phyloP scores from a whole-genome alignment of 1,140 invertebrate genomes.

The Matsumurasca onukii region DNA sequence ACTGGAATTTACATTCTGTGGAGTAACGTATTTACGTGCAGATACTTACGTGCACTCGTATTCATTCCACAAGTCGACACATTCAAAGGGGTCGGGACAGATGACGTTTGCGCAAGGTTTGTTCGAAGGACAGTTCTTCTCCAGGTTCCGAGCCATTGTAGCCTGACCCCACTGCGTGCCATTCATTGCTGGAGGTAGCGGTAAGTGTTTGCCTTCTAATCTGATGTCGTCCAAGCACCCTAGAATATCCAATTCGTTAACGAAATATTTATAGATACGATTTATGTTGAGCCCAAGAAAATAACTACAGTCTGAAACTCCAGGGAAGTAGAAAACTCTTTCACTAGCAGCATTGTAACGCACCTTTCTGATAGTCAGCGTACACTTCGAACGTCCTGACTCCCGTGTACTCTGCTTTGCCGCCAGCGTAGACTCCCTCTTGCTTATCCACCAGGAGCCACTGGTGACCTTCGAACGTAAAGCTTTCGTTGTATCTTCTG shows the following conservation, averaged over 20 bases:
- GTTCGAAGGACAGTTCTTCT: slow-evolving; percentile 89
- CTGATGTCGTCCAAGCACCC: slow-evolving; percentile 84
- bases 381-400: slow-evolving; percentile 91
- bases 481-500: slow-evolving; percentile 90
- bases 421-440: slow-evolving; percentile 91
- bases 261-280: background rate
- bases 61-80: slow-evolving; percentile 94
- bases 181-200: slow-evolving; percentile 89
- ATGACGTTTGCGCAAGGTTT: slow-evolving; percentile 91
- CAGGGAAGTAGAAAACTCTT: background rate
- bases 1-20: no score
- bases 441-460: slow-evolving; percentile 92
- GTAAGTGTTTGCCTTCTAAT: slow-evolving; percentile 89
- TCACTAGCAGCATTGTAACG: no score
- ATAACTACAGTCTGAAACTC: background rate
- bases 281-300: background rate
- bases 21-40: no score
- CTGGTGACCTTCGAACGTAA: slow-evolving; percentile 87
- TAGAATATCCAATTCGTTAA: slow-evolving; percentile 42
- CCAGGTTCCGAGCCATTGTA: slow-evolving; percentile 86
- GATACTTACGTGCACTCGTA: slow-evolving; percentile 94
- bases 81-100: slow-evolving; percentile 91
- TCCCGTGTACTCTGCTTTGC: slow-evolving; percentile 92
- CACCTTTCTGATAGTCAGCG: slow-evolving; percentile 92
- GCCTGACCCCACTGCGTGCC: slow-evolving; percentile 93